Evolutionary conservation across 2,888 invertebrate species (phyloP).

Genomic region (Callyntrura sp.): DNA sequence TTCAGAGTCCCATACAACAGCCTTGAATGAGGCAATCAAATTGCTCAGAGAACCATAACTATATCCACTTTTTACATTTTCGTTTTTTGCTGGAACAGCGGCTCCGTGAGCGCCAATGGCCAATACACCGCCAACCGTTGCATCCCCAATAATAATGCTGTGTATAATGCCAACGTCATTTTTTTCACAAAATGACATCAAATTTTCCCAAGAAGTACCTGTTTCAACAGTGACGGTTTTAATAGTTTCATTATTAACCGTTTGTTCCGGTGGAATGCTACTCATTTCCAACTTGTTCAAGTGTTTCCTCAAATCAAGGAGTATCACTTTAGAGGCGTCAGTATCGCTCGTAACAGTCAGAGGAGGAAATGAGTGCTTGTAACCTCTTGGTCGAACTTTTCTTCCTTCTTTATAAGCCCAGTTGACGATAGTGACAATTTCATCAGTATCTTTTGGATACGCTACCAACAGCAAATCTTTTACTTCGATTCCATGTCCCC

Average conservation of each 20-base stretch:
- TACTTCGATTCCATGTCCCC: constrained; percentile 60
- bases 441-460: constrained; percentile 40
- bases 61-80: constrained; percentile 6
- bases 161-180: constrained; percentile 63
- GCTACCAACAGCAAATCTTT: constrained; percentile 45
- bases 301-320: constrained; percentile 67
- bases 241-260: background rate
- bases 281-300: constrained; percentile 68
- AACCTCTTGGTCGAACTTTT: constrained; percentile 64
- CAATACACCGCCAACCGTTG: constrained; percentile 78
- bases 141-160: constrained; percentile 70
- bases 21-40: constrained; percentile 69
- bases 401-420: constrained; percentile 70
- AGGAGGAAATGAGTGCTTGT: constrained; percentile 72
- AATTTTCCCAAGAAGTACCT: constrained; percentile 71
- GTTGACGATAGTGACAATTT: constrained; percentile 64
- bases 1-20: constrained; percentile 70
- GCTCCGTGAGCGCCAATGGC: constrained; percentile 79
- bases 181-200: constrained; percentile 72
- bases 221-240: constrained; percentile 65
- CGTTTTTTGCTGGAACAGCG: constrained; percentile 60
- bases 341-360: constrained; percentile 60
- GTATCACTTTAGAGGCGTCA: constrained; percentile 56
- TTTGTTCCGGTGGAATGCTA: constrained; percentile 36
- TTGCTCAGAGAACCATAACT: constrained; percentile 77